phyloP scores from a whole-genome alignment of 2,888 invertebrate genomes.

The Plagodis dolabraria region DNA sequence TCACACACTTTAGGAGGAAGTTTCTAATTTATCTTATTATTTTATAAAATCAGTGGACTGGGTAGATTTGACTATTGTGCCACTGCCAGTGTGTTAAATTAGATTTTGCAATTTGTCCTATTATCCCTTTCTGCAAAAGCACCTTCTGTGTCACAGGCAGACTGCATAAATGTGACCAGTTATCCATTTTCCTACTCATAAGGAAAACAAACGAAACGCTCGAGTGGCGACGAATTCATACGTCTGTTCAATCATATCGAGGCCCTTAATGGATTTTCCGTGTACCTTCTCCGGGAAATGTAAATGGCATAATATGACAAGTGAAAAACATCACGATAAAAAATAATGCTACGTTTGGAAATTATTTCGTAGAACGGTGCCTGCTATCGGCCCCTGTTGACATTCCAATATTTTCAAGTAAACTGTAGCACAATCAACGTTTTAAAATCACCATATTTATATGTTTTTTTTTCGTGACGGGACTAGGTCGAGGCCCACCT shows the following conservation, averaged over 20 bases:
- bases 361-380: background rate
- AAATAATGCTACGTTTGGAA: constrained; percentile 24
- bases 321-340: constrained; percentile 13
- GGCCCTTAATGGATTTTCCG: constrained; percentile 37
- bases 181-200: constrained; percentile 20
- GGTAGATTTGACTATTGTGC: too few relatives aligned
- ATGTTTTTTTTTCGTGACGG: too few relatives aligned
- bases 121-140: background rate
- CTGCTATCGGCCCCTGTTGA: too few relatives aligned
- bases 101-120: background rate
- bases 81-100: too few relatives aligned
- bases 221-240: constrained; percentile 25
- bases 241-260: constrained; percentile 22
- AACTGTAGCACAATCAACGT: too few relatives aligned
- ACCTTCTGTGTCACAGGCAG: background rate
- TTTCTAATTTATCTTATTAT: too few relatives aligned
- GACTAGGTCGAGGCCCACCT: too few relatives aligned
- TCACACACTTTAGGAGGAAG: too few relatives aligned
- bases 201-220: constrained; percentile 35
- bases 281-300: constrained; percentile 32
- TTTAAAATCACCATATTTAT: too few relatives aligned
- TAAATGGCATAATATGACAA: constrained; percentile 24
- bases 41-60: too few relatives aligned
- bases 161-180: background rate
- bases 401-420: too few relatives aligned